Base-by-base conservation (phyloP, 2,113 vertebrate species). In the Morone chrysops region DNA sequence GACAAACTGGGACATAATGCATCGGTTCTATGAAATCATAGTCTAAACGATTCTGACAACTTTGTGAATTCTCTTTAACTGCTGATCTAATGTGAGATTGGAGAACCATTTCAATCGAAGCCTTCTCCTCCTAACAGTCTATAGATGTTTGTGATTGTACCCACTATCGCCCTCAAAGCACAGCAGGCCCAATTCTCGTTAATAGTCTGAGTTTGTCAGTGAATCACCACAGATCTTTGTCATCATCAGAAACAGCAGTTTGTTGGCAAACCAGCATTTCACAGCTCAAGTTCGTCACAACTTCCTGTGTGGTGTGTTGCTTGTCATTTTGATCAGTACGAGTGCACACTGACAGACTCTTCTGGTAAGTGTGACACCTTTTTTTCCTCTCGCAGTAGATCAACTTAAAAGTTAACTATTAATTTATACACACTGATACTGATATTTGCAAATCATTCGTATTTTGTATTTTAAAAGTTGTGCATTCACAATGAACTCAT, bases 241-340 rank as follows among this genome's bases (percentile, higher is more conserved):
- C 92, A 83, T 87, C 82, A 47, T 66, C 78, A 85, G 86, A 92
- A 90, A 67, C 53, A 86, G 70, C 90, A 89, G 81, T 82, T 75
- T 78, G 60, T 66, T 78, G 63, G 43, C 66, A 75, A 82, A 86
- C 54, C 57, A 84, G 61, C 51, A 25, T 75, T 93, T 83, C 84
- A 75, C 85, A 90, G 84, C 81, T 76, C 57, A 4, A 53, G 59
- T 51, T 86, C 78, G 89, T 93, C 92, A 93, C 87, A 88, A 77
- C 84, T 96, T 96, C 95, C 95, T 96, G 95, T 96, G 91, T 85
- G 88, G 86, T 90, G 60, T 81, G 71, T 63, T 82, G 20, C 70
- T 87, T 82, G 73, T 87, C 82, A 87, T 72, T 79, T 80, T 83
- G 87, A 92, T 90, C 89, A 47, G 59, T 50, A 74, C 67, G 82